Evolutionary conservation across 2,888 invertebrate genomes (phyloP), one percentile per base, ranked within the genome.

Genomic region (Plutella xylostella): DNA sequence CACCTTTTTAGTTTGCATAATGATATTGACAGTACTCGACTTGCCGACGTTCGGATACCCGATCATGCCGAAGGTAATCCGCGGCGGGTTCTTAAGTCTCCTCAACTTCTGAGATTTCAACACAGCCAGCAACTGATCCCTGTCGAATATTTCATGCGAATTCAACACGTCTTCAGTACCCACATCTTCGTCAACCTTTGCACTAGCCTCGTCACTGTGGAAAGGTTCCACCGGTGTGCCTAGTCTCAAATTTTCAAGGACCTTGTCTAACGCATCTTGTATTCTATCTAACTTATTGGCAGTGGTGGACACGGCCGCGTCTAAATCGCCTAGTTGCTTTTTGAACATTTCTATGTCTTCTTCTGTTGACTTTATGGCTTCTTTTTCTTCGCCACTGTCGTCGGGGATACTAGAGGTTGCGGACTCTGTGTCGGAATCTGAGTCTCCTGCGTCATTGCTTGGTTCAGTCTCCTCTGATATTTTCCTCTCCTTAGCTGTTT

Each of bases 1-100:
- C 41, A 92, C 92, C 79, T 92, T 92, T 61, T 92, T 98, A 25
- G 87, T 87, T 53, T 90, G 89, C 75, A 98, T 86, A 39, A 99
- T 72, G 15, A 96, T 88, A 84, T 99, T 99, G 48, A 99, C 97
- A 7, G 98, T 97, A 49, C 98, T 98, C 72, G 98, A 98, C 76
- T 99, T 99, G n/a, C 99, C 99, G 1, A 99, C 99, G 86, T 99
- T 99, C 0, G 99, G 99, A 80, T 99, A 99, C 1, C 99, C 99
- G 47, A 99, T 97, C 71, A 97, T 86, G 6, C 97, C 97, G 47
- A 97, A 89, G n/a, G 94, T 94, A 6, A 91, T 86, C 22, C 90
- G 65, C n/a, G 78, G 79, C 2, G 77, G 75, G 63, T 76, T 79
- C 52, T 80, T 82, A 47, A 75, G 60, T 20, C 54, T 82, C 58